Evolutionary conservation across 2,888 invertebrate species (phyloP).

Genomic region (Hypercompe scribonia): DNA sequence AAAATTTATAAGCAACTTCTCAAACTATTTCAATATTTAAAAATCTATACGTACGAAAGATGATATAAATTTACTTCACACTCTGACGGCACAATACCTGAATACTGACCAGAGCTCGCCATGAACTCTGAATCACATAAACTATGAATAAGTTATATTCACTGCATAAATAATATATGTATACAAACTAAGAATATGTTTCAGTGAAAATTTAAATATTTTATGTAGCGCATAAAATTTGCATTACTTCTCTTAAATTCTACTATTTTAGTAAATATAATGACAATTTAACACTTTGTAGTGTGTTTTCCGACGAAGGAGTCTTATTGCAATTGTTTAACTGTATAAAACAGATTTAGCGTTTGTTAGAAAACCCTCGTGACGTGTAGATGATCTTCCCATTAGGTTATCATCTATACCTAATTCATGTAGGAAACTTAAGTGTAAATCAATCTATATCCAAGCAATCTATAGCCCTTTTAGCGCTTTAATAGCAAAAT

Average conservation of each 20-base stretch:
- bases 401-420: no score
- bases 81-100: constrained; percentile 43
- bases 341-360: background rate
- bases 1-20: background rate
- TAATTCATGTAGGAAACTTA: no score
- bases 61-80: constrained; percentile 30
- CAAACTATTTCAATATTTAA: background rate
- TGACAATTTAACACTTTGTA: background rate
- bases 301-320: background rate
- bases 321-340: background rate
- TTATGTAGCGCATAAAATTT: constrained; percentile 47
- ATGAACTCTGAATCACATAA: constrained; percentile 51
- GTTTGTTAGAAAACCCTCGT: background rate
- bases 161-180: constrained; percentile 58
- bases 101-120: constrained; percentile 49
- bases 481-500: no score
- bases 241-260: background rate
- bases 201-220: constrained; percentile 55
- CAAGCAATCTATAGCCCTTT: no score
- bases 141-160: constrained; percentile 62
- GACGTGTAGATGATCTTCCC: no score
- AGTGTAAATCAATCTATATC: no score
- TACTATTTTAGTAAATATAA: background rate
- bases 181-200: constrained; percentile 53
- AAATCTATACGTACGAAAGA: constrained; percentile 14